Conservation (phyloP, 2,113 vertebrate species). For the Sporophila hypoxantha region DNA sequence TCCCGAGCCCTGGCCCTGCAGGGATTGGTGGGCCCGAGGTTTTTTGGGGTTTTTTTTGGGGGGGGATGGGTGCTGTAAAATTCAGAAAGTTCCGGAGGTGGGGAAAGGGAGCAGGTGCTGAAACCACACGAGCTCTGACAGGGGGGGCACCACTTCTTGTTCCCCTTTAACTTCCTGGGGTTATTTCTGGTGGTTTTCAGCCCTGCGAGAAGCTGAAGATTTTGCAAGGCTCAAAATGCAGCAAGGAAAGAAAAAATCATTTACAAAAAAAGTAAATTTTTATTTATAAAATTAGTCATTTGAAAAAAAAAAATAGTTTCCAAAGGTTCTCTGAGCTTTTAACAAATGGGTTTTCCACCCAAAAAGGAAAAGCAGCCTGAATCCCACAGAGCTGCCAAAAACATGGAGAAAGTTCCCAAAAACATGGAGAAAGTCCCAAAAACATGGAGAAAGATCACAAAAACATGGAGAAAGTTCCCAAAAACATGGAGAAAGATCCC, state of each 20-base stretch:
- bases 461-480: background rate
- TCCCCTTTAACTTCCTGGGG: accelerated
- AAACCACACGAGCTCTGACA: background rate
- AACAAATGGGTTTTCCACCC: accelerated
- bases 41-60: no score
- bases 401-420: accelerated
- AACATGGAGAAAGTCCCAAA: no score
- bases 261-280: accelerated
- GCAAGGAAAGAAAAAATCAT: background rate
- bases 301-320: no score
- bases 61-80: background rate
- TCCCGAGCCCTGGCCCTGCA: background rate
- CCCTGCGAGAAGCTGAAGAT: accelerated
- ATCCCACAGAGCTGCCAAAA: background rate
- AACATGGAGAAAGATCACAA: background rate
- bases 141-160: no score
- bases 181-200: background rate
- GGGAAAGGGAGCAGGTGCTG: background rate
- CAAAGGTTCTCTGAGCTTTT: background rate
- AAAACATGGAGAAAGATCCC: background rate
- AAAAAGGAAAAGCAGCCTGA: background rate
- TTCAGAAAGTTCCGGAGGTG: accelerated
- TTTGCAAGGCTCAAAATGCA: background rate
- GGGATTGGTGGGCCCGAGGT: background rate
- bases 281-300: background rate